Percentiles rank a stretch among this genome's conserved stretches.
Evolutionary conservation across 2,113 vertebrate species (phyloP).

Genomic region (Plectropomus leopardus): DNA sequence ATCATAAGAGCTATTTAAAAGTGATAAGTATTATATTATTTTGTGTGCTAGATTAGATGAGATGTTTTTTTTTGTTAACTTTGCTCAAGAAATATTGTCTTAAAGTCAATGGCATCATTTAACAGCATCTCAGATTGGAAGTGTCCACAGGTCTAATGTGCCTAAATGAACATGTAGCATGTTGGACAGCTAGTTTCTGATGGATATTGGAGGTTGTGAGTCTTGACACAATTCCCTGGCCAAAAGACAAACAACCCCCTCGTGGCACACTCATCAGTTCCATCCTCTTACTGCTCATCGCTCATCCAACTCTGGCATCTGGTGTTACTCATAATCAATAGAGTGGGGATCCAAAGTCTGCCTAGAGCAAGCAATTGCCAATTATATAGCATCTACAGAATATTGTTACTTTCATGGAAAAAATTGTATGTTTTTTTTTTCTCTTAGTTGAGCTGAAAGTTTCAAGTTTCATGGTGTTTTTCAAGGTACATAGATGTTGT

Average conservation of each 20-base stretch:
- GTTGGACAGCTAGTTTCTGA: constrained; percentile 64
- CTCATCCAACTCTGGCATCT: constrained; percentile 80
- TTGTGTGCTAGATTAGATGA: background rate
- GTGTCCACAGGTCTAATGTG: constrained; percentile 14
- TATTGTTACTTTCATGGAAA: constrained; percentile 25
- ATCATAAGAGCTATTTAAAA: background rate
- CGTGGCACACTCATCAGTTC: constrained; percentile 77
- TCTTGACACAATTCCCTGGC: constrained; percentile 73
- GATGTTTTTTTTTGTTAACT: background rate
- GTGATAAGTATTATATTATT: background rate
- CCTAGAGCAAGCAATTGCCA: constrained; percentile 61
- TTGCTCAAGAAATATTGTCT: constrained; percentile 9
- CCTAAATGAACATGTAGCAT: constrained; percentile 67
- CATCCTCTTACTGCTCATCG: constrained; percentile 73
- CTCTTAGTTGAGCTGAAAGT: background rate
- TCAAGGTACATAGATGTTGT: background rate
- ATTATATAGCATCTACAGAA: constrained; percentile 57
- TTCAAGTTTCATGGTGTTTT: background rate
- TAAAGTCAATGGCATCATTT: background rate
- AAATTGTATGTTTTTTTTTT: constrained; percentile 17
- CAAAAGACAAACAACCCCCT: constrained; percentile 80
- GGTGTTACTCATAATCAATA: constrained; percentile 81
- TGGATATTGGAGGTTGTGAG: constrained; percentile 71
- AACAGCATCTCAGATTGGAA: background rate
- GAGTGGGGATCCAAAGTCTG: constrained; percentile 61